Base-by-base conservation (phyloP, 2,797 vertebrate species). In the Ctenosaura bakeri region DNA sequence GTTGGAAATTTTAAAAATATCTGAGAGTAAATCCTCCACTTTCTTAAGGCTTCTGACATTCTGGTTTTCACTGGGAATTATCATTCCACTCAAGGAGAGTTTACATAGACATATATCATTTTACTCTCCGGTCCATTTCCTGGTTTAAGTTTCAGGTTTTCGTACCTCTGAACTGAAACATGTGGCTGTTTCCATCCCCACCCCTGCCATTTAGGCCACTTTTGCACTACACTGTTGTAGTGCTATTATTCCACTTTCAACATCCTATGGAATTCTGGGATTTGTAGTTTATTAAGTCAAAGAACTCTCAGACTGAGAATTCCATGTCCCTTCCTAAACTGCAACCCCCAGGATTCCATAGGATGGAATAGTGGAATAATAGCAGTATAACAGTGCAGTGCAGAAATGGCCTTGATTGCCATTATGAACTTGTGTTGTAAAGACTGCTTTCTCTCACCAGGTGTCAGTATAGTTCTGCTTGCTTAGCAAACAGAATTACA, bases 401-500 rank as follows among this genome's bases (percentile, higher is more conserved):
- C 42, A 46, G 42, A 46, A 46, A 46, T 46, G 42, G 42, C 42
- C 42, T 46, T 82, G 24, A 18, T 88, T 81, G 35, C 4, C 54
- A 42, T 71, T 35, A 13, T 35, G 54, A 82, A 54, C 18, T 20
- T 76, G 35, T 71, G 26, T 26, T 46, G 35, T 86, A 81, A 86
- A n/a, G 10, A 79, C 54, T 46, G 46, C 16, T 80, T 73, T 73
- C 89, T 71, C 38, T 86, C 84, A 74, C 29, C 74, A 90, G 84
- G 78, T 86, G 66, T 64, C 78, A 86, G 52, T 82, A 82, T 29
- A 35, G 9, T 6, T 59, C 54, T 74, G 80, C 54, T 74, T 46
- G 79, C 87, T 35, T 83, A 77, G 71, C 26, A 73, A 81, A 88
- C n/a, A 56, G 35, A n/a, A 16, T 6, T 69, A 9, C 12, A 38